Evolutionary conservation across 2,797 vertebrate genomes (phyloP), one percentile per base, ranked within the genome.

Genomic region (Kryptolebias ocellatus): DNA sequence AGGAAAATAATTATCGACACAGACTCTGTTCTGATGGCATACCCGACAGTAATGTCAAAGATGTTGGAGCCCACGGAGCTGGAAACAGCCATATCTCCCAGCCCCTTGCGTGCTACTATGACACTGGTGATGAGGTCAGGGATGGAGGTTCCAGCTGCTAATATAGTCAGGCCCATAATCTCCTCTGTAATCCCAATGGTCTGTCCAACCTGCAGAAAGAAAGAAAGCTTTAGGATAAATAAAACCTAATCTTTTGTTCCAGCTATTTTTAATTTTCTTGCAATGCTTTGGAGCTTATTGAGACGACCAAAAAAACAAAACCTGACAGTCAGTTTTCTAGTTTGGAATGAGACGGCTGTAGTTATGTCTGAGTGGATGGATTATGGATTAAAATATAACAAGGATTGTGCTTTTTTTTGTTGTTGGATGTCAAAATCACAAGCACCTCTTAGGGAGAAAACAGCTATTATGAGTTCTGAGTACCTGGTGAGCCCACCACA

Each of bases 401-500:
- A 39, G 53, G 45, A 68, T 70, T 67, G 60, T 49, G 27, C 10
- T 55, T 37, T 60, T 50, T 24, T 24, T 24, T 24, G 20, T 24
- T 24, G 20, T 24, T 24, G 20, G 20, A 24, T 24, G 20, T 24
- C 20, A 24, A 24, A 24, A 24, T 24, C 20, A 34, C 4, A 34
- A 34, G 31, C 1, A 34, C 20, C 20, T 24, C 20, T 24, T 24
- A 2, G 11, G 14, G 11, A 42, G 10, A 42, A 14, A 42, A 42
- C 10, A 42, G 14, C 39, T 42, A 42, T 42, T 12, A 42, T 11
- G 11, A 42, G 10, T 12, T 42, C 39, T 12, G 11, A 4, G 4
- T 94, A 99, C 97, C 97, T 99, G 98, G 88, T 99, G 98, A 62
- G 98, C 98, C 98, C 97, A 99, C 98, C 98, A 99, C 84, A 99